Evolutionary conservation across 53 echinoderm and acorn worm genomes (phyloP).

Genomic region (Henricia sp.): DNA sequence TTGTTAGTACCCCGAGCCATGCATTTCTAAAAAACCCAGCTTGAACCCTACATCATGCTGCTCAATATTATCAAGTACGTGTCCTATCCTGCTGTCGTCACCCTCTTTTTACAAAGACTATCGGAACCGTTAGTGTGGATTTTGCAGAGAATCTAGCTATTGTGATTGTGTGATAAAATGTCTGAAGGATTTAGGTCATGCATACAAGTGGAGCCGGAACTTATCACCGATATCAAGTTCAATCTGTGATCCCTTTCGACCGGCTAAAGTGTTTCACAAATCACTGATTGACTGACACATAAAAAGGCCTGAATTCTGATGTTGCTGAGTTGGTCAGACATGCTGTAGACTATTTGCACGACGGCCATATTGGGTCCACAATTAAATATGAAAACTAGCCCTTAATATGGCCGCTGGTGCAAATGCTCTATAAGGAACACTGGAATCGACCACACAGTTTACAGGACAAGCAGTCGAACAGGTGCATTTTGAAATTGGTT

Average conservation of each 20-base stretch:
- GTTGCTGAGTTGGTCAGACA: neutral
- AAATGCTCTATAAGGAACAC: too few relatives aligned
- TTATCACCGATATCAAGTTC: constrained; percentile 19
- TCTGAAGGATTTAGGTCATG: constrained; percentile 22
- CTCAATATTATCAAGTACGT: neutral
- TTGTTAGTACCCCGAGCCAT: too few relatives aligned
- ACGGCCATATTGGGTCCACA: too few relatives aligned
- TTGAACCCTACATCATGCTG: too few relatives aligned
- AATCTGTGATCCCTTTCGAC: constrained; percentile 22
- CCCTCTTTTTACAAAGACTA: neutral
- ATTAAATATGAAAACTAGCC: too few relatives aligned
- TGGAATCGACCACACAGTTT: too few relatives aligned
- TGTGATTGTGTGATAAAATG: neutral
- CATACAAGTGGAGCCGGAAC: constrained; percentile 37
- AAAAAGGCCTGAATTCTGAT: neutral
- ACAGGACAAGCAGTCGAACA: too few relatives aligned
- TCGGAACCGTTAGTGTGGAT: too few relatives aligned
- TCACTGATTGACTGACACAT: constrained; percentile 16
- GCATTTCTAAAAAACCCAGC: too few relatives aligned
- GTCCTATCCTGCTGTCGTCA: neutral
- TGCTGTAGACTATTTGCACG: too few relatives aligned
- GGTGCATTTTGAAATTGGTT: too few relatives aligned
- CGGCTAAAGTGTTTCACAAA: constrained; percentile 27
- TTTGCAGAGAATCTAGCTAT: neutral
- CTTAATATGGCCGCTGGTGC: too few relatives aligned